phyloP scores from a whole-genome alignment of 2,888 invertebrate species.

The Parnassius apollo region DNA sequence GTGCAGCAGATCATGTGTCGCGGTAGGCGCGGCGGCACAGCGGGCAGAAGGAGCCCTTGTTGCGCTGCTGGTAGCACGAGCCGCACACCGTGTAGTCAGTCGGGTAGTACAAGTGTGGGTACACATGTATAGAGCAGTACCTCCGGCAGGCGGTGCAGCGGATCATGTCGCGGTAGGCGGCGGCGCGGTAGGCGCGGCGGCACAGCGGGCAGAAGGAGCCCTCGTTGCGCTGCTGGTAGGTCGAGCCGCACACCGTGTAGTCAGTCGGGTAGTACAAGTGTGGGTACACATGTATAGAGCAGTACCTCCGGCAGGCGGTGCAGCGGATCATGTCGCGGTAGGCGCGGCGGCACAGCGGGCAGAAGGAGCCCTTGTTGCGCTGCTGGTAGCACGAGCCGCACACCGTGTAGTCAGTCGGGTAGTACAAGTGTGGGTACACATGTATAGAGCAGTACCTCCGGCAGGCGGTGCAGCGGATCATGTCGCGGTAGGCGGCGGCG shows the following conservation, averaged over 20 bases:
- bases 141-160: conserved; percentile 94
- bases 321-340: conserved; percentile 98
- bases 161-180: conserved; percentile 96
- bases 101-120: no score
- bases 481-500: conserved; percentile 95
- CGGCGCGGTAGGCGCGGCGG: conserved; percentile 95
- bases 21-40: no score
- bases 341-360: conserved; percentile 96
- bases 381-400: conserved; percentile 99
- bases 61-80: no score
- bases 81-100: no score
- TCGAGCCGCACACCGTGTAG: conserved; percentile 98
- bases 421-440: conserved; percentile 89
- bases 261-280: conserved; percentile 99
- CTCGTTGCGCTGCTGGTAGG: conserved; percentile 98
- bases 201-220: conserved; percentile 97
- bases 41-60: no score
- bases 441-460: conserved; percentile 81
- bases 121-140: conserved; percentile 53
- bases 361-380: conserved; percentile 96
- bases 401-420: conserved; percentile 98
- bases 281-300: conserved; percentile 51
- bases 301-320: conserved; percentile 89
- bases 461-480: conserved; percentile 95
- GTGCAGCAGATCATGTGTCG: conserved; percentile 97